Base-by-base conservation (phyloP, 2,888 invertebrate species). In the Paralinhomoeus sp. region DNA sequence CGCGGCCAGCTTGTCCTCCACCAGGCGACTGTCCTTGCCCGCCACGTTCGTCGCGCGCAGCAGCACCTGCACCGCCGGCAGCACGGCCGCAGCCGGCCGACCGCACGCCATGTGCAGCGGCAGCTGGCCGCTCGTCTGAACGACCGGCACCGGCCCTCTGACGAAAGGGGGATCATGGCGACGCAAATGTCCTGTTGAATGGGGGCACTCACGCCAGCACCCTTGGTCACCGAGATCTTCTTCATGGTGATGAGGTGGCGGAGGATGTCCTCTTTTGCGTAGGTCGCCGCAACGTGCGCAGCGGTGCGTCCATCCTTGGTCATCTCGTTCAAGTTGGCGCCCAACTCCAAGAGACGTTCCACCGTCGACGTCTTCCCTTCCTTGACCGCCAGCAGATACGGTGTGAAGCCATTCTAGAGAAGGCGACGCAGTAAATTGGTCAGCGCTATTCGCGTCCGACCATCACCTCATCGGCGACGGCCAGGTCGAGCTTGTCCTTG, bases 71-170 rank as follows among this genome's bases (percentile, higher is more conserved):
- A 91, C 73, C 54, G 89, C 82, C 54, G 80, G 78, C 45, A 87
- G 79, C 3, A 87, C 85, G 15, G 82, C 81, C 18, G 84, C 85
- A 1, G 83, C 82, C 64, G 83, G 80, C 56, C 93, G 73, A 54
- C 80, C 79, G 44, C 87, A 84, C 49, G 89, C 89, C 64, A 91
- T 71, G 68, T 97, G 97, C 2, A 93, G 78, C 2, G 91, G 80
- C 7, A 87, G 80, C 67, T 91, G 89, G 55, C 81, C 77, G 49
- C 80, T 78, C 48, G 83, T 78, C 89, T 91, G 12, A 27, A 27
- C 7, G 5, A 27, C 5, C 5, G 12, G 7, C 12, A 12, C 12
- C 12, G 12, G 27, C 27, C 12, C 27, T 27, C 12, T n/a, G n/a
- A n/a, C n/a, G n/a, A n/a, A n/a, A n/a, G n/a, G n/a, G n/a, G n/a